A percentile compares a stretch with the other conserved stretches of the same genome.
phyloP scores from a whole-genome alignment of 2,797 vertebrate genomes.

The Malurus leucopterus region DNA sequence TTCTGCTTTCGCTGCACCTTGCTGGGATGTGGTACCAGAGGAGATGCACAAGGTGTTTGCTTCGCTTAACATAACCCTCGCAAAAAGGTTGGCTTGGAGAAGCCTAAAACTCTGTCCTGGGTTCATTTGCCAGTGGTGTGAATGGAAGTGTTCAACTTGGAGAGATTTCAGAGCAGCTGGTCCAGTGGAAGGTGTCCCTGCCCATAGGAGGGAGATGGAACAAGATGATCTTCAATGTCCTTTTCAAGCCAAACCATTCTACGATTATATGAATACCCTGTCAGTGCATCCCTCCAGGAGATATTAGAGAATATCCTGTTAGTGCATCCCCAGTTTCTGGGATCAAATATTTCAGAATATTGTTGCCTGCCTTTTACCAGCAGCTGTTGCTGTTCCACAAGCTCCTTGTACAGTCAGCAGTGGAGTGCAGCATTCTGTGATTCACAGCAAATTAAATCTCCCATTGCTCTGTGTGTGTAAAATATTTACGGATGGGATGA shows the following conservation, averaged over 20 bases:
- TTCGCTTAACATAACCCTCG: rapidly evolving
- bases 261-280: no score
- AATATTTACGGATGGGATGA: rapidly evolving
- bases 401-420: rapidly evolving
- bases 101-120: neutral
- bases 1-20: rapidly evolving
- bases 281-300: rapidly evolving
- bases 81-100: neutral
- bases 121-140: neutral
- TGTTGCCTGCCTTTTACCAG: neutral
- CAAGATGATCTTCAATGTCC: neutral
- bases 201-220: neutral
- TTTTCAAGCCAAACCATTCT: neutral
- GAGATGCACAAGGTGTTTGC: rapidly evolving
- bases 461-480: rapidly evolving
- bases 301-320: no score
- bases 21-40: neutral
- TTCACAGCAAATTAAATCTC: neutral
- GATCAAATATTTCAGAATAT: neutral
- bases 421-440: rapidly evolving
- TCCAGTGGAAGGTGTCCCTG: neutral
- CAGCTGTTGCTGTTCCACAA: rapidly evolving
- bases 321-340: rapidly evolving
- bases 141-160: neutral
- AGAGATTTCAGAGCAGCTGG: neutral